These are phyloP conservation scores for Ictidomys tridecemlineatus DNA, from an alignment of 2,113 vertebrate species.

Conservation along the genomic window DNA sequence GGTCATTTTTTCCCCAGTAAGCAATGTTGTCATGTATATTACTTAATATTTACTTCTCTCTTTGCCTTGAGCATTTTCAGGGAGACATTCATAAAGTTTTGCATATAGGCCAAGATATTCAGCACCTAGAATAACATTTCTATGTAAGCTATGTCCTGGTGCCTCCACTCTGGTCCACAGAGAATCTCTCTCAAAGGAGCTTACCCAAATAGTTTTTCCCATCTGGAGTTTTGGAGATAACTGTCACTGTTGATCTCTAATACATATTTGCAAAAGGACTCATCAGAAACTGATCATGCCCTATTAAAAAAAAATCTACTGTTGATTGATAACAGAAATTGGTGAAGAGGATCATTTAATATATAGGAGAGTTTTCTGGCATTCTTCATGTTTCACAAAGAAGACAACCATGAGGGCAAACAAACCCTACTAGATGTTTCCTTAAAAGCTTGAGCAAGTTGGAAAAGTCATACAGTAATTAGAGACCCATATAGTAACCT, in stretches of 20 bases:
- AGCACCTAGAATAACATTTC: neutral
- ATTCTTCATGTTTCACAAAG: neutral
- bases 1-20: neutral
- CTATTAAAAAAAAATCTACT: neutral
- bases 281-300: neutral
- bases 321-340: neutral
- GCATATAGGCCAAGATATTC: neutral
- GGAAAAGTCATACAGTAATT: neutral
- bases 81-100: neutral
- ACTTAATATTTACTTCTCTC: neutral
- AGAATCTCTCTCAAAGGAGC: neutral
- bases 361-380: neutral
- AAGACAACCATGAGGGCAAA: neutral
- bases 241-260: neutral
- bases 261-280: neutral
- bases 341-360: neutral
- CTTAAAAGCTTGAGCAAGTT: neutral
- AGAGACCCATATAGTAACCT: neutral
- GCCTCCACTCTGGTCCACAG: neutral
- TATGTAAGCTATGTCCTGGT: neutral
- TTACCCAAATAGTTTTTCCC: neutral
- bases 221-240: neutral
- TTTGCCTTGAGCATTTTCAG: slow-evolving; percentile 5
- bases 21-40: neutral
- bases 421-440: neutral